phyloP scores from a whole-genome alignment of 1,140 invertebrate genomes.

The Heliconius hermathena region DNA sequence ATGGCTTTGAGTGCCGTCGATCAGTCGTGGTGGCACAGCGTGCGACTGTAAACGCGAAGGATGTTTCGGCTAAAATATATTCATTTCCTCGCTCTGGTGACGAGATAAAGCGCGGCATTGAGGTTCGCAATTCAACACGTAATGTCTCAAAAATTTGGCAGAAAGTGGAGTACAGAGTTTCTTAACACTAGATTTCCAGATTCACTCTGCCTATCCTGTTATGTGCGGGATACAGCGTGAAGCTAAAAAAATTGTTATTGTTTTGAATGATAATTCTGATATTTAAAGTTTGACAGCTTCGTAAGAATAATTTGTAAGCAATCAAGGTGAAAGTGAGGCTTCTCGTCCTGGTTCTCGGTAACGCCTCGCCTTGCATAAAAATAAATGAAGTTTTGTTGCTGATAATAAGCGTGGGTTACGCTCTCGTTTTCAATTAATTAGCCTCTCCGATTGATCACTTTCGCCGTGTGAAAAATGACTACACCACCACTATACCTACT shows the following conservation, averaged over 20 bases:
- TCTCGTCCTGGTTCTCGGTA: slow-evolving; percentile 42
- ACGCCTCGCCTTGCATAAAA: slow-evolving; percentile 50
- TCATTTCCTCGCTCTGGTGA: too few relatives aligned
- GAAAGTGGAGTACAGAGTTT: too few relatives aligned
- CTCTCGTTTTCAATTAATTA: slow-evolving; percentile 28
- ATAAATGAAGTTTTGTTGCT: slow-evolving; percentile 37
- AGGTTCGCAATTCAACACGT: too few relatives aligned
- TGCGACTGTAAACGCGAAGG: too few relatives aligned
- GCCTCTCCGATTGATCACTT: slow-evolving; percentile 15
- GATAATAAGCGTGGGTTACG: slow-evolving; percentile 26
- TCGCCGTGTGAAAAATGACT: slow-evolving; percentile 20
- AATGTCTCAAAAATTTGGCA: too few relatives aligned
- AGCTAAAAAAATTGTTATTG: not conserved
- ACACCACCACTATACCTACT: not conserved
- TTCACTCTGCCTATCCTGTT: too few relatives aligned
- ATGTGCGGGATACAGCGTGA: too few relatives aligned
- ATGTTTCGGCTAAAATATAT: too few relatives aligned
- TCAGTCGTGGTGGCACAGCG: too few relatives aligned
- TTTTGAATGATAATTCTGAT: slow-evolving; percentile 36
- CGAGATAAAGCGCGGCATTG: too few relatives aligned
- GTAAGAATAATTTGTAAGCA: slow-evolving; percentile 53
- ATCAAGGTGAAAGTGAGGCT: slow-evolving; percentile 57
- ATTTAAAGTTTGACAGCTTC: slow-evolving; percentile 46
- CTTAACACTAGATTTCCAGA: too few relatives aligned
- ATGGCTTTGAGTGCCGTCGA: too few relatives aligned